Conservation (phyloP, 2,113 vertebrate species). For the Clarias macrocephalus region DNA sequence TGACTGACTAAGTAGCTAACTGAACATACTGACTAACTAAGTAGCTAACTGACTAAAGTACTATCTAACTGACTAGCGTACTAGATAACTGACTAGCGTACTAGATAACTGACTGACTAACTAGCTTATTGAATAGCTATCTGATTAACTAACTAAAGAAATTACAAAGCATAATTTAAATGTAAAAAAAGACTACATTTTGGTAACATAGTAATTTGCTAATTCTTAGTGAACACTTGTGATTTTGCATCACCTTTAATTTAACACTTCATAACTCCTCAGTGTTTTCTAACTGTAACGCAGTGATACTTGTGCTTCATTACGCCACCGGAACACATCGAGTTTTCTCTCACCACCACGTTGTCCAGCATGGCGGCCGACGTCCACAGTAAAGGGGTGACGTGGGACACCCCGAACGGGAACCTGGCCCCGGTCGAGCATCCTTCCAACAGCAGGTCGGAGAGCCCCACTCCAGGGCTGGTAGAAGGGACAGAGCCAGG, state of each 20-base stretch:
- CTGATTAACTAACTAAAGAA: neutral
- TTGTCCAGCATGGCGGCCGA: conserved; percentile 79
- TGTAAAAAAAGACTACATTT: neutral
- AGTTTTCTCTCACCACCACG: conserved; percentile 8
- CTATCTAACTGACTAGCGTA: neutral
- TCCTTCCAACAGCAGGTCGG: conserved; percentile 77
- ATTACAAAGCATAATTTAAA: neutral
- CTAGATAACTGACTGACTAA: too few relatives aligned
- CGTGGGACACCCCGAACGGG: conserved; percentile 74
- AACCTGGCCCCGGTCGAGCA: conserved; percentile 73
- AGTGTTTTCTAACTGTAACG: neutral
- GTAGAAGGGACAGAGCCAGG: conserved; percentile 93
- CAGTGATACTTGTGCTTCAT: neutral
- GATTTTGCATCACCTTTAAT: neutral
- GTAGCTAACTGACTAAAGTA: neutral
- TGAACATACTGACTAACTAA: too few relatives aligned
- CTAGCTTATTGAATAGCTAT: too few relatives aligned
- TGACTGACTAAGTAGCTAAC: neutral
- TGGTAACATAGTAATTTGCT: neutral
- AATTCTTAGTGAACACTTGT: neutral
- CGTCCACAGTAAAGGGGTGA: conserved; percentile 72
- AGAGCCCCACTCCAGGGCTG: conserved; percentile 90
- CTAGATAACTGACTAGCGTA: neutral
- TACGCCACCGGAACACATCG: neutral
- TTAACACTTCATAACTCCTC: neutral